Base-by-base conservation (phyloP, 2,113 vertebrate species). In the Seriola rivoliana region DNA sequence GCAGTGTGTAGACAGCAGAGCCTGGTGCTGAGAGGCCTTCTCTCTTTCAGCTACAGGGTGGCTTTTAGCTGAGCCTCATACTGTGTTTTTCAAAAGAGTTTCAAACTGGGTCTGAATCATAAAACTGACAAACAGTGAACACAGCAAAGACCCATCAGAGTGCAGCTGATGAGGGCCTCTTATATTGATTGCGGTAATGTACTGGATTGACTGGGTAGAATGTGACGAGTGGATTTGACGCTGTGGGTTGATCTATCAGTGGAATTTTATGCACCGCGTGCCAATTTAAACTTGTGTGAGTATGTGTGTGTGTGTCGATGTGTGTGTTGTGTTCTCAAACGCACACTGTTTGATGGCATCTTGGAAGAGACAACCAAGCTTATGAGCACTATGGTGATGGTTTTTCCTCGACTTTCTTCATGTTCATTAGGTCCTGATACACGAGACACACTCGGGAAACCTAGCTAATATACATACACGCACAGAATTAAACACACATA, bases 361-460 rank as follows among this genome's bases (percentile, higher is more conserved):
- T 12, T 57, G n/a, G 19, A 25, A 12, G 11, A 57, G 0, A 57
- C 11, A n/a, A 13, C 4, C 50, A 96, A 91, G 76, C 88, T 92
- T 94, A 96, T 96, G 0, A 94, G 92, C 8, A 95, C 91, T 0
- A 94, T 81, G 0, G 94, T 0, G 85, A 95, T 95, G 0, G 75
- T 92, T 52, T 57, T 12, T 72, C 73, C 87, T 96, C 21, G 23
- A 67, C 82, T 0, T 64, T 64, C 5, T 80, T 83, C 78, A 96
- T 91, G 82, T 96, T 95, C 1, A 84, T 73, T 46, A 96, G 79
- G 86, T 96, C 96, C 81, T 97, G 94, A 6, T 94, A 57, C 93
- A 57, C 69, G 90, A 23, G 92, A 91, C 64, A 95, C 94, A 68
- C 89, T 89, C 58, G 93, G 72, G 85, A 96, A 96, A 36, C 95